These are phyloP conservation scores for Lasioglossum morio DNA, from an alignment of 2,888 invertebrate genomes.

Conservation along the genomic window DNA sequence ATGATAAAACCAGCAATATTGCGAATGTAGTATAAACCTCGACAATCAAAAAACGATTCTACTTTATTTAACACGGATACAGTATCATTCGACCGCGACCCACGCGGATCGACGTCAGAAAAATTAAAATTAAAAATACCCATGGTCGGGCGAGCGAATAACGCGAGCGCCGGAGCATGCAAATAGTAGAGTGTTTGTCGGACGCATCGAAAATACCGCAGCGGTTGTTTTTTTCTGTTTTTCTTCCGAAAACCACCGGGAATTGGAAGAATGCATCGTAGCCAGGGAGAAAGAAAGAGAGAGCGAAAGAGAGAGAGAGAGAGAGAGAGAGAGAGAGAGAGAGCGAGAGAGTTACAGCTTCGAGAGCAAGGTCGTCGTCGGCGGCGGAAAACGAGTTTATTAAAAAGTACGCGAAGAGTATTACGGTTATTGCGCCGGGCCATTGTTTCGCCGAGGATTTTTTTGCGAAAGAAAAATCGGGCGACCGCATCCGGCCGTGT, in stretches of 20 bases:
- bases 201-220: neutral
- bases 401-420: neutral
- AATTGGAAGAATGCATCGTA: neutral
- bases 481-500: neutral
- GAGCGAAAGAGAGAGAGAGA: too few relatives aligned
- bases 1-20: neutral
- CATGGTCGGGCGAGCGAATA: neutral
- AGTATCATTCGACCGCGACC: neutral
- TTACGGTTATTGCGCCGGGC: neutral
- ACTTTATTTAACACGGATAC: neutral
- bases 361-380: neutral
- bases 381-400: neutral
- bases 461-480: neutral
- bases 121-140: neutral
- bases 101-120: neutral
- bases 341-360: neutral
- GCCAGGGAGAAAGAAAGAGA: too few relatives aligned
- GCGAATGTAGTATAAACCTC: neutral
- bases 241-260: neutral
- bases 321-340: too few relatives aligned
- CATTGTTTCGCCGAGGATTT: slow-evolving; percentile 1
- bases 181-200: neutral
- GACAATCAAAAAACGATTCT: neutral
- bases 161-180: neutral
- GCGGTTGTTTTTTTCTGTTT: neutral